phyloP scores from a whole-genome alignment of 1,140 invertebrate genomes.

The Tetragonula clypearis region DNA sequence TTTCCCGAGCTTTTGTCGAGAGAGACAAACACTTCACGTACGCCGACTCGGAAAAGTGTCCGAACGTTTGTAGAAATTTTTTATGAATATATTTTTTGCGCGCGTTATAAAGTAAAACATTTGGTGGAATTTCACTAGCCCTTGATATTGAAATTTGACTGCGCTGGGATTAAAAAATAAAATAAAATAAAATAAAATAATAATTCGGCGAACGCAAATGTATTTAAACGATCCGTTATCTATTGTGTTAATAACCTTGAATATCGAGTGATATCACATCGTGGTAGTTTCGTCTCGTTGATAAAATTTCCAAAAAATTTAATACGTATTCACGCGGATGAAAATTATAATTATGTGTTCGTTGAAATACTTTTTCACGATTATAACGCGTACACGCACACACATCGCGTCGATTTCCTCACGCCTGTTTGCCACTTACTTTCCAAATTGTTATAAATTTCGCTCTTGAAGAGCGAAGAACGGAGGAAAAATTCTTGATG shows the following conservation, averaged over 20 bases:
- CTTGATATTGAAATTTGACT: too few species aligned
- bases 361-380: background rate
- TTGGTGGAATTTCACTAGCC: too few species aligned
- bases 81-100: background rate
- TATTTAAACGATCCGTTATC: background rate
- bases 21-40: background rate
- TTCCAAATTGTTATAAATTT: background rate
- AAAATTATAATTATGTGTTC: too few species aligned
- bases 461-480: background rate
- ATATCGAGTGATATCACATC: background rate
- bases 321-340: background rate
- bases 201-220: background rate
- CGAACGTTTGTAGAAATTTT: too few species aligned
- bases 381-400: background rate
- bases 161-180: too few species aligned
- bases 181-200: too few species aligned
- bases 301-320: background rate
- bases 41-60: background rate
- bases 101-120: background rate
- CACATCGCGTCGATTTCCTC: too few species aligned
- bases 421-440: too few species aligned
- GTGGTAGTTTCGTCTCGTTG: background rate
- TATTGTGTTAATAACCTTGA: background rate
- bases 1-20: background rate
- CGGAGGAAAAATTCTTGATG: slow-evolving; percentile 35